Conservation (phyloP, 2,113 vertebrate genomes). For the Elephas maximus region DNA sequence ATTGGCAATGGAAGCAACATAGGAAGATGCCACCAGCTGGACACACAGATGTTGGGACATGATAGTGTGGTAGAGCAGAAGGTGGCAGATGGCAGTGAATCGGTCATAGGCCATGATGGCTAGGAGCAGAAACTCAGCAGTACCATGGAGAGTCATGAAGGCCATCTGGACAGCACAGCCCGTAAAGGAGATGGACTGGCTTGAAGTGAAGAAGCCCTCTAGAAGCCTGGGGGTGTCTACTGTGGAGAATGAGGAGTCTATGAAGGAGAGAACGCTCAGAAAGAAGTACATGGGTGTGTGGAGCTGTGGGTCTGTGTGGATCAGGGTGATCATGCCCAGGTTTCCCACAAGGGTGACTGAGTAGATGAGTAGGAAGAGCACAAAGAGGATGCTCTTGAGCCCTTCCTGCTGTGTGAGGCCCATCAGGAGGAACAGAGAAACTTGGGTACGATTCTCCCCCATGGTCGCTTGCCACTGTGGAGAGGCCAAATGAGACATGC, state of each 20-base stretch:
- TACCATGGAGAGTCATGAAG: constrained; percentile 41
- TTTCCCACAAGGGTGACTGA: not conserved
- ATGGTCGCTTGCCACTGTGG: not conserved
- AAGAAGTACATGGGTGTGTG: not conserved
- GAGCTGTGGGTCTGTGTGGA: not conserved
- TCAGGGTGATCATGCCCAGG: not conserved
- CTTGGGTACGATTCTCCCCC: not conserved
- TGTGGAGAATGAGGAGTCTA: constrained; percentile 30
- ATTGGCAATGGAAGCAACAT: not conserved
- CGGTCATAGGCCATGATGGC: constrained; percentile 57
- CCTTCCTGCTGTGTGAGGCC: not conserved
- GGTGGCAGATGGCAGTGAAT: constrained; percentile 54
- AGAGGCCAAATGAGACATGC: not conserved
- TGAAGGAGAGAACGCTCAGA: not conserved
- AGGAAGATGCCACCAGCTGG: constrained; percentile 34
- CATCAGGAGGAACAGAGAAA: not conserved
- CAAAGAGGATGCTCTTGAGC: not conserved
- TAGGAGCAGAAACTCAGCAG: constrained; percentile 34
- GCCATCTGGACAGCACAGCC: constrained; percentile 45
- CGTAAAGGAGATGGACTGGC: constrained; percentile 56
- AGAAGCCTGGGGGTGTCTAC: constrained; percentile 35
- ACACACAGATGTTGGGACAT: constrained; percentile 10
- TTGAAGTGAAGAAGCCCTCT: constrained; percentile 26
- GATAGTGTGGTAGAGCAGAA: constrained; percentile 38
- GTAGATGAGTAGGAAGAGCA: not conserved